These are phyloP conservation scores for Colletes collaris DNA, from an alignment of 2,888 invertebrate species.

Conservation along the genomic window DNA sequence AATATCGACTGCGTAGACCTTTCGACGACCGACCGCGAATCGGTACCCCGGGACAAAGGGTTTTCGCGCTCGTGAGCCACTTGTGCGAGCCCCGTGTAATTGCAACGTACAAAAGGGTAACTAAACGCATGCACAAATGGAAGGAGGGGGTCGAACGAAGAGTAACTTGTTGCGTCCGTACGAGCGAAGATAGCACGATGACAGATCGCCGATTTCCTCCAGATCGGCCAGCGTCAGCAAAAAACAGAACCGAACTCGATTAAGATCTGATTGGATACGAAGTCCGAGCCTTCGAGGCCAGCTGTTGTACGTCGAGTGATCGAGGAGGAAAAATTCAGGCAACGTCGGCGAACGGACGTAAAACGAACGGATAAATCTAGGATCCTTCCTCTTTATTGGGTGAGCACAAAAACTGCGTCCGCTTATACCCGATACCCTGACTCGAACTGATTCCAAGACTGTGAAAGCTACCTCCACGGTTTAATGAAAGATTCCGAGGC, in stretches of 20 bases:
- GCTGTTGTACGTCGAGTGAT: neutral
- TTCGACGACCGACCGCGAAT: too few relatives aligned
- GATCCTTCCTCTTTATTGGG: too few relatives aligned
- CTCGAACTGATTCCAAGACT: too few relatives aligned
- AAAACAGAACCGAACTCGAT: neutral
- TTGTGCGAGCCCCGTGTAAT: slow-evolving; percentile 22
- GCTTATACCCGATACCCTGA: too few relatives aligned
- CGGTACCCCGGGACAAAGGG: slow-evolving; percentile 22
- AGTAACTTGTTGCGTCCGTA: slow-evolving; percentile 57
- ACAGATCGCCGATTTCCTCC: neutral
- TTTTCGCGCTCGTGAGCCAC: neutral
- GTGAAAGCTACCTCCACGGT: too few relatives aligned
- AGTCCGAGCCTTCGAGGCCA: neutral
- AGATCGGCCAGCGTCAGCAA: neutral
- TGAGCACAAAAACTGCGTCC: too few relatives aligned
- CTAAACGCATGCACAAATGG: slow-evolving; percentile 21
- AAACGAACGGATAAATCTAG: neutral
- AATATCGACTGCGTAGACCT: slow-evolving; percentile 12
- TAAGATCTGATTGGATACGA: slow-evolving; percentile 7
- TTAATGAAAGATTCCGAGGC: too few relatives aligned
- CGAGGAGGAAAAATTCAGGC: neutral
- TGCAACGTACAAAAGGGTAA: slow-evolving; percentile 30
- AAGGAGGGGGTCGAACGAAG: neutral
- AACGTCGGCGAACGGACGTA: too few relatives aligned
- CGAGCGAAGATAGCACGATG: slow-evolving; percentile 15